Evolutionary conservation across 2,797 vertebrate species (phyloP).

Genomic region (Acanthopagrus latus): DNA sequence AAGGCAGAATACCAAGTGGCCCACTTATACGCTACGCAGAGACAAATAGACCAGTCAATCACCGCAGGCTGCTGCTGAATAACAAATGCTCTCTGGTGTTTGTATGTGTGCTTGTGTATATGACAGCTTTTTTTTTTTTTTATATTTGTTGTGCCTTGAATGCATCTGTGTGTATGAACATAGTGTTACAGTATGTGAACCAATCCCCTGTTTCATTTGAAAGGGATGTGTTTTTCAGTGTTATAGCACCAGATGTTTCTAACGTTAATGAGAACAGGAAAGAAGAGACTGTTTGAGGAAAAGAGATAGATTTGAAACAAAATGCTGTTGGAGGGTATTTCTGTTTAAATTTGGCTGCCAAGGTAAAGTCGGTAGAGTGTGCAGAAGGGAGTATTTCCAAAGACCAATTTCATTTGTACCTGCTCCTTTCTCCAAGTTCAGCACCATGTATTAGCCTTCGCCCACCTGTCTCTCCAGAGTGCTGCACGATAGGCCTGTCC

Average conservation of each 20-base stretch:
- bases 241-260: slow-evolving; percentile 3
- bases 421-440: background rate
- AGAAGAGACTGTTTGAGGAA: background rate
- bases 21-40: slow-evolving; percentile 78
- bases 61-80: slow-evolving; percentile 75
- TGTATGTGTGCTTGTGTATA: slow-evolving; percentile 24
- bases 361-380: background rate
- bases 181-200: slow-evolving; percentile 32
- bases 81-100: slow-evolving; percentile 69
- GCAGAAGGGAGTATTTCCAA: background rate
- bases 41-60: slow-evolving; percentile 86
- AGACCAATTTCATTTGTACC: slow-evolving; percentile 27
- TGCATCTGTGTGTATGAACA: slow-evolving; percentile 41
- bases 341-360: slow-evolving; percentile 2
- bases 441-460: slow-evolving; percentile 7
- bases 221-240: slow-evolving; percentile 11
- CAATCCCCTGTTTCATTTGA: slow-evolving; percentile 5
- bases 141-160: slow-evolving; percentile 49
- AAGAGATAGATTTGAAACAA: background rate
- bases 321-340: background rate
- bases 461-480: slow-evolving; percentile 3
- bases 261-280: slow-evolving; percentile 23
- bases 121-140: slow-evolving; percentile 40
- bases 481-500: slow-evolving; percentile 16
- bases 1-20: slow-evolving; percentile 84